Base-by-base conservation (phyloP, 2,888 invertebrate species). In the Drosophila trichaetosa region DNA sequence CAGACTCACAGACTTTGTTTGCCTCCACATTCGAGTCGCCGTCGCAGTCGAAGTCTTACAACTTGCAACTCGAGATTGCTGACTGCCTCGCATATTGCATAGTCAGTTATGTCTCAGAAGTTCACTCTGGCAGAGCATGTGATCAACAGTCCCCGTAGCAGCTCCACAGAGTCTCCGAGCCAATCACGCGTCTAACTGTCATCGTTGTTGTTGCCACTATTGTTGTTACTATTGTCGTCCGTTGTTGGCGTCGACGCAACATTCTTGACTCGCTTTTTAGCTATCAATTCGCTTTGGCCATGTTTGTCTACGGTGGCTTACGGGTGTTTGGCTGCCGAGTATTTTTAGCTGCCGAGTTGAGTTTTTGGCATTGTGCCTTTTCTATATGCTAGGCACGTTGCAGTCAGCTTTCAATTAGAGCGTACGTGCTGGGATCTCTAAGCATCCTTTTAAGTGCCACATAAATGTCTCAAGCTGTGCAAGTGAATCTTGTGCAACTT, bases 391-490 rank as follows among this genome's bases (percentile, higher is more conserved):
- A 31, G 66, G 73, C 88, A 88, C 88, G 83, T 87, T 84, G 73
- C 48, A 69, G 69, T 73, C 73, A 68, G 87, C 87, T 87, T 87
- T 84, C 87, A 87, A 83, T 83, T 83, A 83, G 83, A 83, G 74
- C 82, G 84, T 64, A 89, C 84, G 84, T 84, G 84, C 82, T 69
- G 82, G 70, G 80, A 73, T 79, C 79, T 75, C 69, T 66, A 87
- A 85, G 84, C 87, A 87, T 85, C 89, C 89, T 85, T 81, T 83
- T 75, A 81, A 84, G 71, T 80, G 87, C 80, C 82, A 87, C 87
- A 89, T 89, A 79, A 85, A 85, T 83, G 84, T 82, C 87, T 79
- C 89, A 77, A 59, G 82, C 82, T 87, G 64, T 69, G 71, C 63
- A 72, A 88, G 79, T 88, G 83, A 73, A 88, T 80, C 78, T 85